A percentile compares a stretch with the other conserved stretches of the same genome.
Conservation (phyloP, 2,797 vertebrate genomes). For the Urosaurus nigricauda region DNA sequence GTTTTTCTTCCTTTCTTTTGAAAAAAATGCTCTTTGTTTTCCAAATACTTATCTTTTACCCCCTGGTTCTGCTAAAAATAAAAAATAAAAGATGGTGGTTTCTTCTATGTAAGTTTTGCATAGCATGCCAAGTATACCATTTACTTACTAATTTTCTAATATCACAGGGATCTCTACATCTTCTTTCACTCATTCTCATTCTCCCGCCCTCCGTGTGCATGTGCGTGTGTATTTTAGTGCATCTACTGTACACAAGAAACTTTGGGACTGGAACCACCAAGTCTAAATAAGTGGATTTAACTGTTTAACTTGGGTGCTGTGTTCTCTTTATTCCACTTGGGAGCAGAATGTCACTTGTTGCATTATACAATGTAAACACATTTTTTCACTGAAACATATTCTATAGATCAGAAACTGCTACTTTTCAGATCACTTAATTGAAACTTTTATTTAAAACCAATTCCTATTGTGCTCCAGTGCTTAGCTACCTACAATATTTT, state of each 20-base stretch:
- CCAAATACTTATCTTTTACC: background rate
- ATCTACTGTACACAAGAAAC: background rate
- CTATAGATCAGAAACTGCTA: background rate
- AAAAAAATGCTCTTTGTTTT: slow-evolving; percentile 1
- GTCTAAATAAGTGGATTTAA: slow-evolving; percentile 1
- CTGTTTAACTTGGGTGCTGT: background rate
- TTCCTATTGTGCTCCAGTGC: background rate
- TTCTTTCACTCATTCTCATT: no score
- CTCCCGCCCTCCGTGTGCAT: background rate
- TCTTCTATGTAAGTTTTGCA: background rate
- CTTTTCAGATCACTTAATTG: background rate
- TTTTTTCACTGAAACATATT: background rate
- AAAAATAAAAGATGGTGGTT: slow-evolving; percentile 3
- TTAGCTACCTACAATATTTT: background rate
- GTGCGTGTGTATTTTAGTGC: no score
- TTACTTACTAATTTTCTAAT: background rate
- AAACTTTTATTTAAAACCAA: slow-evolving; percentile 8
- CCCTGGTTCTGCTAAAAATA: background rate
- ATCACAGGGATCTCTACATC: background rate
- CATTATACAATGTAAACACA: background rate
- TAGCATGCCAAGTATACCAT: background rate
- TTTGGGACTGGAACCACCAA: background rate
- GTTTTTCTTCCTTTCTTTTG: background rate
- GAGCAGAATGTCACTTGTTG: slow-evolving; percentile 3
- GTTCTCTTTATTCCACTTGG: background rate